Percentiles rank a stretch among this genome's conserved stretches.
phyloP scores from a whole-genome alignment of 2,113 vertebrate species.

The Amphiprion percula region DNA sequence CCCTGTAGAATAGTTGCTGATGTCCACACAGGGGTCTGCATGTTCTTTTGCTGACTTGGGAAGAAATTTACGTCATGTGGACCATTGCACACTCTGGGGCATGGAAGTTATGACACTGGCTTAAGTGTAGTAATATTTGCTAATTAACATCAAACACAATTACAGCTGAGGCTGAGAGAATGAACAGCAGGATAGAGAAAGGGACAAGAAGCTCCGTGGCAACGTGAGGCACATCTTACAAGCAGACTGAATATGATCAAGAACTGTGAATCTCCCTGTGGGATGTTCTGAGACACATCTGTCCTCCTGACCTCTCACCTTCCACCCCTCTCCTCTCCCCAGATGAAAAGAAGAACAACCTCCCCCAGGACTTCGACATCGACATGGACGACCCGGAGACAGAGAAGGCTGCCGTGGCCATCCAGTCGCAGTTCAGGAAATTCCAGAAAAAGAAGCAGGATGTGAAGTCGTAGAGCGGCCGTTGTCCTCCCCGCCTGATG shows the following conservation, averaged over 20 bases:
- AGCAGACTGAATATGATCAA: background rate
- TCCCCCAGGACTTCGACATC: constrained; percentile 93
- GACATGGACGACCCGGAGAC: constrained; percentile 96
- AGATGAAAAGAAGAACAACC: constrained; percentile 93
- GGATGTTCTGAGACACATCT: background rate
- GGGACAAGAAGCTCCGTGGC: background rate
- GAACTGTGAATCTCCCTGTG: background rate
- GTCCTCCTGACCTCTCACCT: background rate
- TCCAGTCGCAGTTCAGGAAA: constrained; percentile 99
- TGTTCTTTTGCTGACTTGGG: too few species aligned
- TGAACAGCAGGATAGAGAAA: background rate
- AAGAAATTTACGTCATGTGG: too few species aligned
- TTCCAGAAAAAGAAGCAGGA: constrained; percentile 98
- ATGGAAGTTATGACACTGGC: background rate
- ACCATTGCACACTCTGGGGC: too few species aligned
- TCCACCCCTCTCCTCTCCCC: constrained; percentile 2
- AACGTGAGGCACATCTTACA: too few species aligned
- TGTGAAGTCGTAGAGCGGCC: constrained; percentile 89
- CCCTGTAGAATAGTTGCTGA: too few species aligned
- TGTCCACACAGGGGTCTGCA: too few species aligned
- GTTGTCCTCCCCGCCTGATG: background rate
- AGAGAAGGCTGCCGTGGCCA: constrained; percentile 94
- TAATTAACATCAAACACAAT: too few species aligned
- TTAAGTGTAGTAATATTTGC: background rate
- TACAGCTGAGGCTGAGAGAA: too few species aligned